Evolutionary conservation across 1,140 invertebrate genomes (phyloP), one percentile per base, ranked within the genome.

Genomic region (Pemphigus obesinymphae): DNA sequence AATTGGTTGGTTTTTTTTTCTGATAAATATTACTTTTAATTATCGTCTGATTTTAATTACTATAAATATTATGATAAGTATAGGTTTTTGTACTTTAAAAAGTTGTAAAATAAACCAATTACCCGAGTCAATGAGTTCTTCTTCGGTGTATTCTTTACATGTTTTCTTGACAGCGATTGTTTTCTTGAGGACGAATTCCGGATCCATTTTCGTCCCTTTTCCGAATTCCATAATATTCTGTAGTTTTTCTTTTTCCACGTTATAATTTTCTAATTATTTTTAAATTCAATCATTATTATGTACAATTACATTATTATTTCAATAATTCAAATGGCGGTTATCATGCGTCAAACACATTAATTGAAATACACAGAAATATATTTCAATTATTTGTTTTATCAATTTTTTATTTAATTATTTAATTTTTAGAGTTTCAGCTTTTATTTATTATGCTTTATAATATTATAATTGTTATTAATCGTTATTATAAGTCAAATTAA

Each of bases 141-240:
- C 76, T 20, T 63, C 55, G 15, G 76, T 43, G n/a, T 15, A 29
- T 45, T 61, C 53, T 3, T 13, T 10, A 1, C 7, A 1, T 1
- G 1, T 31, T 80, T 80, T 43, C 7, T 26, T 0, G 0, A 2
- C 11, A 13, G 5, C 31, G 1, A 13, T 1, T 63, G 20, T 45
- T 26, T 45, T 80, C 3, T 11, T 10, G 17, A 20, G n/a, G 3
- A 23, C 68, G 0, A 40, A n/a, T n/a, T n/a, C 53, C 1, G 75
- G 11, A 45, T 80, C 37, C n/a, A 80, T 15, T 80, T 80, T 80
- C 0, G 37, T 80, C 55, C 31, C 53, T 80, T 61, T 80, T 1
- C 76, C 76, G n/a, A 29, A 63, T 20, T 37, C 26, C 76, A 80
- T 80, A 45, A 80, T 80, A n/a, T 55, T 80, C 37, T 80, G 76